Percentiles rank a stretch among this genome's conserved stretches.
phyloP scores from a whole-genome alignment of 2,797 vertebrate species.

The Muraenolepis orangiensis region DNA sequence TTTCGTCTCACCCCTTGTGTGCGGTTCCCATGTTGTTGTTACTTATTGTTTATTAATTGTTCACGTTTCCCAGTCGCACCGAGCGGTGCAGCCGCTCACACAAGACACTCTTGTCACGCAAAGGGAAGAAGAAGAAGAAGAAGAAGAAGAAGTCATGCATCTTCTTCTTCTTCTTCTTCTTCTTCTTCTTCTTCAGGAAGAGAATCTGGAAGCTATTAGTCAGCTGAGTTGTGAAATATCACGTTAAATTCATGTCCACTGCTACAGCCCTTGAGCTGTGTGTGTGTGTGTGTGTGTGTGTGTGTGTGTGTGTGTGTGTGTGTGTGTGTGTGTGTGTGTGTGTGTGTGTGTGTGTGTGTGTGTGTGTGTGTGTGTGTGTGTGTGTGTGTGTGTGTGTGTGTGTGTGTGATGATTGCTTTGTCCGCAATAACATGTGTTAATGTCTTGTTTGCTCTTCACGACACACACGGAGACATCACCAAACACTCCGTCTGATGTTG shows the following conservation, averaged over 20 bases:
- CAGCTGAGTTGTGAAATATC: constrained; percentile 42
- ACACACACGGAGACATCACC: not conserved
- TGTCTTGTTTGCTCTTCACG: not conserved
- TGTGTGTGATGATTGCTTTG: not conserved
- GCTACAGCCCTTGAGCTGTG: constrained; percentile 21
- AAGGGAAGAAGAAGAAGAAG: too few relatives aligned
- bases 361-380: constrained; percentile 3
- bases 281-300: constrained; percentile 12
- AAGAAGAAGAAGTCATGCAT: too few relatives aligned
- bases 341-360: constrained; percentile 16
- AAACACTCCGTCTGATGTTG: not conserved
- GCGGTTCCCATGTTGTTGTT: not conserved
- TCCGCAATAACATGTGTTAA: constrained; percentile 11
- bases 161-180: too few relatives aligned
- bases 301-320: constrained; percentile 5
- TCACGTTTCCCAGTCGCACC: not conserved
- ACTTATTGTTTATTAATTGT: too few relatives aligned
- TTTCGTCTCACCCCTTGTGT: not conserved
- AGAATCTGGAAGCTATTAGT: constrained; percentile 60
- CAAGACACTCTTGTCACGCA: too few relatives aligned
- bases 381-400: not conserved
- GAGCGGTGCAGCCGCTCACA: not conserved
- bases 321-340: not conserved
- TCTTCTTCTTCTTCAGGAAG: constrained; percentile 12
- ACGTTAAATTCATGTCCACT: constrained; percentile 55